Percentiles rank a stretch among this genome's conserved stretches.
Evolutionary conservation across 2,888 invertebrate species (phyloP).

Genomic region (Drosophila melanosoma): DNA sequence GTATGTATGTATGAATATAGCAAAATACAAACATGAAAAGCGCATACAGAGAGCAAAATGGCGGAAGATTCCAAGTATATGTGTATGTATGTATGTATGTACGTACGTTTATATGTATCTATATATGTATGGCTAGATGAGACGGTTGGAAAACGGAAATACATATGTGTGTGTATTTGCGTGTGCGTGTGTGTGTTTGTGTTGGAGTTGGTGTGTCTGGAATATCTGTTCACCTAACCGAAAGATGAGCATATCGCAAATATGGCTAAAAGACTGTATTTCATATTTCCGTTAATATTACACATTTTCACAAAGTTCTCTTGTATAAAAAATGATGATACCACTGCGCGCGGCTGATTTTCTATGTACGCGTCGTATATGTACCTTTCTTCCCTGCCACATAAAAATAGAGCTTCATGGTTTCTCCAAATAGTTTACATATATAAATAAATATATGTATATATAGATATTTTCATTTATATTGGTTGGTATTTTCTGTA

Average conservation of each 20-base stretch:
- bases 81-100: constrained; percentile 19
- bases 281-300: constrained; percentile 41
- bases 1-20: constrained; percentile 58
- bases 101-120: constrained; percentile 36
- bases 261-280: constrained; percentile 55
- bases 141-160: constrained; percentile 60
- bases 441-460: constrained; percentile 68
- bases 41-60: constrained; percentile 64
- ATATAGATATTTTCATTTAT: constrained; percentile 55
- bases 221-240: constrained; percentile 32
- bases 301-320: constrained; percentile 45
- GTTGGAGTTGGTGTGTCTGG: constrained; percentile 26
- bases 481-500: constrained; percentile 66
- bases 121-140: constrained; percentile 65
- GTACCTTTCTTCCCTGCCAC: constrained; percentile 54
- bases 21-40: constrained; percentile 70
- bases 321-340: constrained; percentile 59
- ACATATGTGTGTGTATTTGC: constrained; percentile 18
- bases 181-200: constrained; percentile 34
- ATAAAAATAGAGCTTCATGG: constrained; percentile 74
- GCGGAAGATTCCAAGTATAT: constrained; percentile 47
- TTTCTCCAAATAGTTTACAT: constrained; percentile 78
- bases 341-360: constrained; percentile 35
- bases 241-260: constrained; percentile 53
- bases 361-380: constrained; percentile 21